These are phyloP conservation scores for Caradrina clavipalpis DNA, from an alignment of 2,888 invertebrate genomes.

Conservation along the genomic window DNA sequence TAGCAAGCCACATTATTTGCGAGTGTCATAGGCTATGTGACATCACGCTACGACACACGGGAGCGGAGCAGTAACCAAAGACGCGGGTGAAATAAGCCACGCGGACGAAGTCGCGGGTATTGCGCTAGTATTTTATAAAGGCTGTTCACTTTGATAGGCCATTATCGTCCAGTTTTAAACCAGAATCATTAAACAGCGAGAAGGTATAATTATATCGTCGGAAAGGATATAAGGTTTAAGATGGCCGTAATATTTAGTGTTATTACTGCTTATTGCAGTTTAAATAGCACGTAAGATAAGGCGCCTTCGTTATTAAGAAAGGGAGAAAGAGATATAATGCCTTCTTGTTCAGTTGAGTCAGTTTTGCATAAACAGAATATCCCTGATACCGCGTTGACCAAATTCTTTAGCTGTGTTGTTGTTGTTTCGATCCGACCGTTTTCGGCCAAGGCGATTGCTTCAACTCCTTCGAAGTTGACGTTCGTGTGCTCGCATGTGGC, in stretches of 20 bases:
- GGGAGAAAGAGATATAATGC: neutral
- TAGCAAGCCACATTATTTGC: too few relatives aligned
- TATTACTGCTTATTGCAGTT: conserved; percentile 30
- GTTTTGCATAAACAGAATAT: neutral
- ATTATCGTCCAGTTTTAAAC: conserved; percentile 29
- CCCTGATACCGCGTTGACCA: neutral
- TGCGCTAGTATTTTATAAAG: too few relatives aligned
- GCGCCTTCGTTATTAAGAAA: neutral
- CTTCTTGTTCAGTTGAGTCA: neutral
- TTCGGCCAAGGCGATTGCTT: too few relatives aligned
- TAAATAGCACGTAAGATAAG: conserved; percentile 10
- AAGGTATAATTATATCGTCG: conserved; percentile 27
- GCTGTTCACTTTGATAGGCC: conserved; percentile 9
- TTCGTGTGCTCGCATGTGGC: too few relatives aligned
- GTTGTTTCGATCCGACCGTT: too few relatives aligned
- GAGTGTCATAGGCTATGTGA: too few relatives aligned
- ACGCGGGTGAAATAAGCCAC: too few relatives aligned
- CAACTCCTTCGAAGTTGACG: too few relatives aligned
- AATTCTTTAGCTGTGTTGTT: neutral
- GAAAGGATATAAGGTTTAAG: conserved; percentile 23
- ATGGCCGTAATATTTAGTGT: conserved; percentile 15
- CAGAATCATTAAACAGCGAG: conserved; percentile 36
- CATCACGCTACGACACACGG: too few relatives aligned
- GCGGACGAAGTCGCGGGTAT: too few relatives aligned
- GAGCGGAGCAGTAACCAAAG: too few relatives aligned